Evolutionary conservation across 1,140 invertebrate genomes (phyloP), one percentile per base, ranked within the genome.

Genomic region (Trachelipus rathkii): DNA sequence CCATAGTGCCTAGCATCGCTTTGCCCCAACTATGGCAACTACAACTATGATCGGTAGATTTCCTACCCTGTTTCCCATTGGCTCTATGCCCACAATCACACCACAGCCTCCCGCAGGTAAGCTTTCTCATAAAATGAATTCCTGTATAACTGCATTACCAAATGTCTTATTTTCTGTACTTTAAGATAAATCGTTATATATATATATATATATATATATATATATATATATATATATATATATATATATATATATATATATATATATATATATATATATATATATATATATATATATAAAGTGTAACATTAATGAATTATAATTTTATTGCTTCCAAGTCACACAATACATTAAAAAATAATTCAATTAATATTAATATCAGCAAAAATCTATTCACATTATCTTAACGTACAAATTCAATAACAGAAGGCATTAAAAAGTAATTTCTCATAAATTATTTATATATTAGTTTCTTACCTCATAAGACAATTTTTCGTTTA

Each of bases 201-300:
- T 60, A 60, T 60, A 60, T 60, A 19, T 60, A 60, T 60, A 60
- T 60, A 60, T 60, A 60, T 60, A 60, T 60, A 60, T 60, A 60
- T 60, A 60, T 60, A 60, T 60, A 60, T 60, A 60, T 60, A 60
- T 60, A 60, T 60, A 60, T 60, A 60, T 60, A 60, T 60, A 60
- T 13, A 60, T 13, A 60, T 19, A 19, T 33, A 33, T 33, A 33
- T 33, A 33, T 33, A 33, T 33, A 33, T 33, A 33, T 33, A 33
- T 33, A 33, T 33, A 33, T 33, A 33, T 33, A n/a, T 33, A 33
- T 33, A 33, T 33, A 33, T 33, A 33, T 33, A 33, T 33, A 33
- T 33, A 33, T 33, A 33, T 33, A 33, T 33, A 33, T 33, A 33
- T 33, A 3, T 33, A 33, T 33, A 33, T 33, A 33, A 33, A 33